A percentile compares a stretch with the other conserved stretches of the same genome.
These are phyloP conservation scores for Drosophila punjabiensis DNA, from an alignment of 1,140 invertebrate genomes.

Conservation along the genomic window DNA sequence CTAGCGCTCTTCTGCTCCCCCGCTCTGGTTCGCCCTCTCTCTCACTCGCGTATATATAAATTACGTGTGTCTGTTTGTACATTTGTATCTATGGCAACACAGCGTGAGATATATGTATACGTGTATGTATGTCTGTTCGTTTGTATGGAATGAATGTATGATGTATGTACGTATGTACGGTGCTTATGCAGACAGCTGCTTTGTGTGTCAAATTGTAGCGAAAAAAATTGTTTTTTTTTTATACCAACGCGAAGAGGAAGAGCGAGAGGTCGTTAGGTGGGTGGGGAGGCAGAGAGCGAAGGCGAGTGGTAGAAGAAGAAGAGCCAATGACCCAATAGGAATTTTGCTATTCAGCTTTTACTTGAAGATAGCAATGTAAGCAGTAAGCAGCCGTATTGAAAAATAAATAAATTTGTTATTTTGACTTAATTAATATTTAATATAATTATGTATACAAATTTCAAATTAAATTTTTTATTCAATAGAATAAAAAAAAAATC, in stretches of 20 bases:
- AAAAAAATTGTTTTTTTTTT: slow-evolving; percentile 50
- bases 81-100: slow-evolving; percentile 72
- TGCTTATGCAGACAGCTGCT: slow-evolving; percentile 65
- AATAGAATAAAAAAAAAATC: too few species aligned
- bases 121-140: slow-evolving; percentile 1
- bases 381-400: background rate
- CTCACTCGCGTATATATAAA: slow-evolving; percentile 20
- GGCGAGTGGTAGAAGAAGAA: slow-evolving; percentile 14
- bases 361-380: background rate
- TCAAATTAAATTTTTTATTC: too few species aligned
- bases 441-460: too few species aligned
- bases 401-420: background rate
- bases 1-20: slow-evolving; percentile 28
- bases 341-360: slow-evolving; percentile 9
- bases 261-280: slow-evolving; percentile 17
- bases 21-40: slow-evolving; percentile 1
- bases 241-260: slow-evolving; percentile 39
- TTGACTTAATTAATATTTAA: background rate
- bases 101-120: slow-evolving; percentile 69
- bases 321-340: slow-evolving; percentile 34
- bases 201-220: slow-evolving; percentile 68
- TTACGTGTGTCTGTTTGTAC: slow-evolving; percentile 42
- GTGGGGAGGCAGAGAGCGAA: slow-evolving; percentile 10
- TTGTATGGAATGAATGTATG: slow-evolving; percentile 19
- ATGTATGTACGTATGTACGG: slow-evolving; percentile 31